A percentile compares a stretch with the other conserved stretches of the same genome.
phyloP scores from a whole-genome alignment of 2,113 vertebrate genomes.

The Gracilinanus agilis region DNA sequence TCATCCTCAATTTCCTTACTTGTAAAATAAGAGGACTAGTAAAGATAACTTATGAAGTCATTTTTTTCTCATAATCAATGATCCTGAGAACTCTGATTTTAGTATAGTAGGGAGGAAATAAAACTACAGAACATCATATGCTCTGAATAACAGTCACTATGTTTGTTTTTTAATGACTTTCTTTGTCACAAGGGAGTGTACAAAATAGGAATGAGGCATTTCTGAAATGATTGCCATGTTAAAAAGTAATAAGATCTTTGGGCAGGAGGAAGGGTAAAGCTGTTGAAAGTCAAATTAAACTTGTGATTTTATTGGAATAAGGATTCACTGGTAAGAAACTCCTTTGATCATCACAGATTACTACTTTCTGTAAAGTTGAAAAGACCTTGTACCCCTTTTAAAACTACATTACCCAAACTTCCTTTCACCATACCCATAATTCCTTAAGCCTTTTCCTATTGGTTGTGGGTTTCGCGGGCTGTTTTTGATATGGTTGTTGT shows the following conservation, averaged over 20 bases:
- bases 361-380: too few species aligned
- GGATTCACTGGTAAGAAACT: not conserved
- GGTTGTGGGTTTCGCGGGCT: too few species aligned
- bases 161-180: not conserved
- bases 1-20: not conserved
- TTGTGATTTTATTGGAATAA: not conserved
- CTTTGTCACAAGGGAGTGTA: not conserved
- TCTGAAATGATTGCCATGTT: not conserved
- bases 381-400: too few species aligned
- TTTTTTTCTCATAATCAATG: not conserved
- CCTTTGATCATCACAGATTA: not conserved
- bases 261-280: not conserved
- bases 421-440: too few species aligned
- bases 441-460: too few species aligned
- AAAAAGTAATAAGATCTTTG: not conserved
- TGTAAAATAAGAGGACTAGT: not conserved
- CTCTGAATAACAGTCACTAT: not conserved
- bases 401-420: too few species aligned
- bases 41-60: not conserved
- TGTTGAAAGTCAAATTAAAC: rapidly evolving
- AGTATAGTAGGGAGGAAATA: not conserved
- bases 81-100: not conserved
- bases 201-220: not conserved
- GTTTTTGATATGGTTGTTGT: too few species aligned
- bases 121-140: not conserved